A percentile compares a stretch with the other conserved stretches of the same genome.
phyloP scores from a whole-genome alignment of 2,113 vertebrate species.

The Rafetus swinhoei region DNA sequence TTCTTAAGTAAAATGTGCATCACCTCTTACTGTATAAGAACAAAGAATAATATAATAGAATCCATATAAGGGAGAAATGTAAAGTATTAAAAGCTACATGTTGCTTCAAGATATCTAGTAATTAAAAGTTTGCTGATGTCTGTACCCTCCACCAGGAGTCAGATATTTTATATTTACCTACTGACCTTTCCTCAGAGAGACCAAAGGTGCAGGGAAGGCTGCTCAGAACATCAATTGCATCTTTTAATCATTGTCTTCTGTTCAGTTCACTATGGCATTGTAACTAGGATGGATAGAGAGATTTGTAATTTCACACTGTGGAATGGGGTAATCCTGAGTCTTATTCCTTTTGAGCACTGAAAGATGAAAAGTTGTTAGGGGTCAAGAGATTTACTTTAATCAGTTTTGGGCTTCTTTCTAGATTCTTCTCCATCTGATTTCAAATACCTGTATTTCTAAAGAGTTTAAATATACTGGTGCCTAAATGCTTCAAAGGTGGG shows the following conservation, averaged over 20 bases:
- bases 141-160: background rate
- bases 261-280: background rate
- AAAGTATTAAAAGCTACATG: background rate
- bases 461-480: background rate
- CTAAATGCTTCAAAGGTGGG: background rate
- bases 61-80: background rate
- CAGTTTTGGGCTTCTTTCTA: background rate
- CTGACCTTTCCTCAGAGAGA: background rate
- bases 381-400: background rate
- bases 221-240: background rate
- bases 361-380: background rate
- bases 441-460: background rate
- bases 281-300: background rate
- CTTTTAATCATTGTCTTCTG: background rate
- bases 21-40: background rate
- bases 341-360: background rate
- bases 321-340: conserved; percentile 11
- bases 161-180: background rate
- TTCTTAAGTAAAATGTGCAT: background rate
- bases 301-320: background rate
- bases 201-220: background rate
- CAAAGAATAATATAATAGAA: background rate
- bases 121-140: background rate
- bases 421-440: background rate
- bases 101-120: background rate